Evolutionary conservation across 2,797 vertebrate species (phyloP).

Genomic region (Dendrocincla fuliginosa): DNA sequence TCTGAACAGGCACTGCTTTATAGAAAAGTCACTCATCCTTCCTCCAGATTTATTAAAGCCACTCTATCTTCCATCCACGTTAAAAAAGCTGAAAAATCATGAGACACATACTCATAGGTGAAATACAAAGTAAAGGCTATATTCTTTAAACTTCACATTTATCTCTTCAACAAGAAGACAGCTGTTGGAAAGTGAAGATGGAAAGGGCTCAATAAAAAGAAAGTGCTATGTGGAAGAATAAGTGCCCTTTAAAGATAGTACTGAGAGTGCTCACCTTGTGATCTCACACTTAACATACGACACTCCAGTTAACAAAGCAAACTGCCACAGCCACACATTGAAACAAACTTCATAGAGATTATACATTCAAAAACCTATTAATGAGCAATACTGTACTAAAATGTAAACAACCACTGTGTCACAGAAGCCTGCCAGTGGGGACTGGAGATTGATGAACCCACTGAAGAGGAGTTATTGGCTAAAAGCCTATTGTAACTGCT

Average conservation of each 20-base stretch:
- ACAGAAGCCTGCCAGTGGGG: slow-evolving; percentile 58
- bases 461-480: slow-evolving; percentile 18
- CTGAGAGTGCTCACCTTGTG: slow-evolving; percentile 34
- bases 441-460: slow-evolving; percentile 47
- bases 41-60: slow-evolving; percentile 7
- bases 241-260: slow-evolving; percentile 61
- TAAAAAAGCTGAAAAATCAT: neutral
- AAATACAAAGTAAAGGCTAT: slow-evolving; percentile 42
- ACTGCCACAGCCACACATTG: slow-evolving; percentile 49
- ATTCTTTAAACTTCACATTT: slow-evolving; percentile 47
- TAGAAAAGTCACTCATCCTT: slow-evolving; percentile 2
- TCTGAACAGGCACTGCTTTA: slow-evolving; percentile 16
- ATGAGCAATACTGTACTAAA: slow-evolving; percentile 48
- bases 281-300: slow-evolving; percentile 12
- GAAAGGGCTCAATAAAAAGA: slow-evolving; percentile 21
- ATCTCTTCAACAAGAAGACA: slow-evolving; percentile 55
- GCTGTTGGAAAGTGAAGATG: slow-evolving; percentile 9
- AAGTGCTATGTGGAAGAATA: slow-evolving; percentile 65
- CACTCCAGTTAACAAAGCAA: slow-evolving; percentile 51
- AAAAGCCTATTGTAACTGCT: slow-evolving; percentile 74
- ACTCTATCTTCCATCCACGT: neutral
- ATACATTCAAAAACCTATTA: slow-evolving; percentile 47
- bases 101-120: slow-evolving; percentile 35
- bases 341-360: slow-evolving; percentile 24
- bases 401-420: slow-evolving; percentile 63